Base-by-base conservation (phyloP, 2,888 invertebrate genomes). In the Heliconius ethilla region DNA sequence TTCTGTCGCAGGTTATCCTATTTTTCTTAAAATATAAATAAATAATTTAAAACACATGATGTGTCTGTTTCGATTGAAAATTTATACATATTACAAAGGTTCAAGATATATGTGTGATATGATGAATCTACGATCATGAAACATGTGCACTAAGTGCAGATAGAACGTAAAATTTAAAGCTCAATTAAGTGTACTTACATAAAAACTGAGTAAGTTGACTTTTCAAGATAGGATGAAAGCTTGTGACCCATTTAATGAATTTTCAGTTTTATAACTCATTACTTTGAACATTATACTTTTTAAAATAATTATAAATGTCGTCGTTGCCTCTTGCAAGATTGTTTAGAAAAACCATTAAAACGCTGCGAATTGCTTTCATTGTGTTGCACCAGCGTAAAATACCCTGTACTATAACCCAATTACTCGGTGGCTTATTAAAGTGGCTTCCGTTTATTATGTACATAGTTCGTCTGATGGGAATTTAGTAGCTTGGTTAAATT, bases 371-470 rank as follows among this genome's bases (percentile, higher is more conserved):
- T 81, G 82, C 83, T 76, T 82, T 82, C 80, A 86, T 86, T 86
- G 82, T 79, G 81, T 78, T 80, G 80, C 79, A 81, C 82, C 81
- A 81, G 83, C 82, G 81, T 82, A 79, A 81, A 83, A 82, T 82
- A 77, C 81, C 79, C 81, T 77, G 83, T 83, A 84, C 85, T 85
- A 84, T 86, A 87, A 87, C 85, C 84, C 86, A 87, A 87, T 88
- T 88, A 87, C 83, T 80, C 79, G 78, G 81, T 82, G 82, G 85
- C 86, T 87, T 87, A 87, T 86, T 85, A 87, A 84, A 83, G 84
- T 79, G 80, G 82, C 81, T 83, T 81, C 78, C 80, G 80, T 80
- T 81, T 81, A 82, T 82, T 79, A 79, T 78, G 78, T 79, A 70
- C 77, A 77, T 79, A 76, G 81, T 82, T 78, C 65, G 77, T 75